These are phyloP conservation scores for Parnassius glacialis DNA, from an alignment of 2,888 invertebrate species.

Conservation along the genomic window DNA sequence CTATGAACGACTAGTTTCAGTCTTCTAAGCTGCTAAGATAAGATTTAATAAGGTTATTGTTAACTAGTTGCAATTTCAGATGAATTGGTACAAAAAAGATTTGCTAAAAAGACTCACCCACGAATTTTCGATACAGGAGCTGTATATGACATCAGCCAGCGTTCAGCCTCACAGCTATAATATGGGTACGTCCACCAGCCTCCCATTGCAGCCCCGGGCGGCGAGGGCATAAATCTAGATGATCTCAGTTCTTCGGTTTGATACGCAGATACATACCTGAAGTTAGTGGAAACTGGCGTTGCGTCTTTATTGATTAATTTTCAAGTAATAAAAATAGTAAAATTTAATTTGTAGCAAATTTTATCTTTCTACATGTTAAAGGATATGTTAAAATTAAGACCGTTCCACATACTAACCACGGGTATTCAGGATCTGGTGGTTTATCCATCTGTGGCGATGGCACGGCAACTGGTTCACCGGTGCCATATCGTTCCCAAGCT, in stretches of 20 bases:
- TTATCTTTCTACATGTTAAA: too few species aligned
- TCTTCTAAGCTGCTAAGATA: too few species aligned
- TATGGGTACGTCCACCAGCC: slow-evolving; percentile 96
- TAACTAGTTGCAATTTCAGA: too few species aligned
- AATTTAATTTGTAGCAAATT: too few species aligned
- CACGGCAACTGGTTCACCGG: slow-evolving; percentile 67
- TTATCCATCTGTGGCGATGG: slow-evolving; percentile 80
- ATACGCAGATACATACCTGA: slow-evolving; percentile 84
- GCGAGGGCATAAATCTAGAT: slow-evolving; percentile 85
- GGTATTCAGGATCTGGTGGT: slow-evolving; percentile 84
- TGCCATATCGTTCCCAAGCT: slow-evolving; percentile 65
- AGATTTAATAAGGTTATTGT: too few species aligned
- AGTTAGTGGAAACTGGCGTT: slow-evolving; percentile 27
- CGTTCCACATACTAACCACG: slow-evolving; percentile 78
- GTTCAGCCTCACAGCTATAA: slow-evolving; percentile 88
- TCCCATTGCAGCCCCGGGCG: slow-evolving; percentile 82
- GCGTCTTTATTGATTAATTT: too few species aligned
- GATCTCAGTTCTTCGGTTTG: slow-evolving; percentile 82
- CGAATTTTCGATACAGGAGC: slow-evolving; percentile 76
- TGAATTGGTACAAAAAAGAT: too few species aligned
- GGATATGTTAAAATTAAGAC: not conserved
- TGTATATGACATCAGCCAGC: slow-evolving; percentile 93
- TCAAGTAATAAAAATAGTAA: too few species aligned
- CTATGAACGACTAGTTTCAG: too few species aligned
- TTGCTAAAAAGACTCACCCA: slow-evolving; percentile 47